Evolutionary conservation across 1,140 invertebrate species (phyloP).

Genomic region (Parapsyche elsis): DNA sequence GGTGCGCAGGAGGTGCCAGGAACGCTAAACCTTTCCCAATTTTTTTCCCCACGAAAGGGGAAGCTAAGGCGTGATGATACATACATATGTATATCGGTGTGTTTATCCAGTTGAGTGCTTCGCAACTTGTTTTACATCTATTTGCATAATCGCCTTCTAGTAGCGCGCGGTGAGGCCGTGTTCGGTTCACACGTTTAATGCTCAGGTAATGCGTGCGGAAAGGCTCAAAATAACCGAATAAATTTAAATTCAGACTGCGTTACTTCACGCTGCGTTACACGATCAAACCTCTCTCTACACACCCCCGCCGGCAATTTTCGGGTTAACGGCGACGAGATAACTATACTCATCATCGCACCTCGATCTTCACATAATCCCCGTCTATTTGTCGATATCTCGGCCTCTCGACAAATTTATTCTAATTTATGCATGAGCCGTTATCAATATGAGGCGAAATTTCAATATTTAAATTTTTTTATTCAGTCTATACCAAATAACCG

Average conservation of each 20-base stretch:
- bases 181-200: slow-evolving; percentile 50
- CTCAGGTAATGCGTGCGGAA: slow-evolving; percentile 49
- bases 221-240: slow-evolving; percentile 33
- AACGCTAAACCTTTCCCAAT: neutral
- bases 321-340: too few species aligned
- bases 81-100: slow-evolving; percentile 30
- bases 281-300: too few species aligned
- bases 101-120: slow-evolving; percentile 45
- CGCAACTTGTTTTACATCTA: slow-evolving; percentile 46
- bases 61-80: slow-evolving; percentile 16
- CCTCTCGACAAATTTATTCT: neutral
- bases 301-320: too few species aligned
- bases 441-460: neutral
- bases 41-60: neutral
- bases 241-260: slow-evolving; percentile 26
- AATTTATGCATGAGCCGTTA: neutral
- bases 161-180: neutral
- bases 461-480: too few species aligned
- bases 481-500: neutral
- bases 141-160: slow-evolving; percentile 45
- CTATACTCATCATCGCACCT: too few species aligned
- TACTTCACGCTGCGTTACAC: neutral
- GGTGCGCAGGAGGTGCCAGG: too few species aligned
- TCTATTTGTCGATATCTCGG: too few species aligned
- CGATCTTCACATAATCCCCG: too few species aligned